These are phyloP conservation scores for Eilema sororculum DNA, from an alignment of 2,888 invertebrate species.

Conservation along the genomic window DNA sequence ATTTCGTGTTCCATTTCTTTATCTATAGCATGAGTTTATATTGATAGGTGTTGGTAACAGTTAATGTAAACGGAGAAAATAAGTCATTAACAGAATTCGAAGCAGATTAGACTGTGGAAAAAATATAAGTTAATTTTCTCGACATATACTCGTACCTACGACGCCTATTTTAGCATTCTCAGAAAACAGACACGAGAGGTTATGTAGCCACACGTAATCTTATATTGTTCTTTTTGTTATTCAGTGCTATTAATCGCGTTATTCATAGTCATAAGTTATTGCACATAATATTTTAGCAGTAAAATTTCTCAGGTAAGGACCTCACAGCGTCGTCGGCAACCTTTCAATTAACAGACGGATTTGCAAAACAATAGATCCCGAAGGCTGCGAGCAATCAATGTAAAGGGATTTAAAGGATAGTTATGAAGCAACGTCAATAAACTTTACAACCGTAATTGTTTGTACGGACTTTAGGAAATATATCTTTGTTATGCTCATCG, in stretches of 20 bases:
- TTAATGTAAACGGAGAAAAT: too few species aligned
- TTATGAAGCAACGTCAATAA: conserved; percentile 69
- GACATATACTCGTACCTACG: too few species aligned
- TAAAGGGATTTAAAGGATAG: conserved; percentile 60
- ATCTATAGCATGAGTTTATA: too few species aligned
- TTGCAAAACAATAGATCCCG: conserved; percentile 62
- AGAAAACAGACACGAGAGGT: not conserved
- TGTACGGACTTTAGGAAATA: conserved; percentile 59
- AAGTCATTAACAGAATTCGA: too few species aligned
- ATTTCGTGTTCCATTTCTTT: too few species aligned
- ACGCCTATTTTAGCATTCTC: not conserved
- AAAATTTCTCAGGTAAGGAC: conserved; percentile 61
- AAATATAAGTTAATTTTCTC: too few species aligned
- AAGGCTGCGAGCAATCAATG: conserved; percentile 61
- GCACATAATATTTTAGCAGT: conserved; percentile 24
- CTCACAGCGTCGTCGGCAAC: conserved; percentile 65
- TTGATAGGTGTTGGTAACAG: too few species aligned
- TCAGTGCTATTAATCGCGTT: conserved; percentile 14
- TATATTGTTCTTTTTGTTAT: not conserved
- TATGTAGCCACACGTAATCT: not conserved
- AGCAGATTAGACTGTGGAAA: too few species aligned
- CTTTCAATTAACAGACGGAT: conserved; percentile 63
- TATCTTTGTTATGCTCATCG: conserved; percentile 63
- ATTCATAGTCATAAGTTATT: conserved; percentile 63
- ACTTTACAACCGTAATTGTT: conserved; percentile 73